These are phyloP conservation scores for Lordiphosa collinella DNA, from an alignment of 1,140 invertebrate species.

Conservation along the genomic window DNA sequence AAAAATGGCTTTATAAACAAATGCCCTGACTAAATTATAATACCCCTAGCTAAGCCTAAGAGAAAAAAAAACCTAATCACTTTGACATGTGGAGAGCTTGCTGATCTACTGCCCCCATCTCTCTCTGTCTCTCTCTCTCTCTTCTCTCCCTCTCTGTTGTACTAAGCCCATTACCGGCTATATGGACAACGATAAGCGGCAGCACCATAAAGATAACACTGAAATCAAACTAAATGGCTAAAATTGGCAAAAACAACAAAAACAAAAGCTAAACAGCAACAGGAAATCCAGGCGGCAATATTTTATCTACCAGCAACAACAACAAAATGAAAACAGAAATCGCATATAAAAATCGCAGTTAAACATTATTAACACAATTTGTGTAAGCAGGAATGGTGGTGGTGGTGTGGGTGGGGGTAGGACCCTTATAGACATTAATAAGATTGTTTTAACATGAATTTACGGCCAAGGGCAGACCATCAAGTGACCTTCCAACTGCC, in stretches of 20 bases:
- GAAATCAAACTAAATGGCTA: conserved; percentile 76
- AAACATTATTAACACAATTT: conserved; percentile 68
- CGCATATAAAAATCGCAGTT: conserved; percentile 72
- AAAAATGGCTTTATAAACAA: not conserved
- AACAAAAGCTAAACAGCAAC: conserved; percentile 49
- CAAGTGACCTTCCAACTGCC: conserved; percentile 12
- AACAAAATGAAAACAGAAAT: conserved; percentile 24
- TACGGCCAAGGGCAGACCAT: conserved; percentile 47
- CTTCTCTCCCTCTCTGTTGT: not conserved
- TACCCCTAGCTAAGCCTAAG: conserved; percentile 17
- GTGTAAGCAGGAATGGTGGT: conserved; percentile 3
- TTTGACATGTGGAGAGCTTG: conserved; percentile 18
- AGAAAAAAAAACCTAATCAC: conserved; percentile 19
- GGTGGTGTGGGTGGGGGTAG: conserved; percentile 2
- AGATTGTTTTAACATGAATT: conserved; percentile 76
- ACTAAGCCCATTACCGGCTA: conserved; percentile 61
- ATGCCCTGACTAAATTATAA: conserved; percentile 27
- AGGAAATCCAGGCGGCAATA: conserved; percentile 63
- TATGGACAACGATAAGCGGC: conserved; percentile 60
- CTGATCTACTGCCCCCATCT: conserved; percentile 9
- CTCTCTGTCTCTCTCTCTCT: conserved; percentile 1
- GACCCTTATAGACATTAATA: conserved; percentile 68
- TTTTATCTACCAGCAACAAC: conserved; percentile 43
- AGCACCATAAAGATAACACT: conserved; percentile 67
- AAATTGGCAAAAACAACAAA: conserved; percentile 57